A percentile compares a stretch with the other conserved stretches of the same genome.
Evolutionary conservation across 92 coral and sea anemone genomes (phyloP).

Genomic region (Meandrina meandrites): DNA sequence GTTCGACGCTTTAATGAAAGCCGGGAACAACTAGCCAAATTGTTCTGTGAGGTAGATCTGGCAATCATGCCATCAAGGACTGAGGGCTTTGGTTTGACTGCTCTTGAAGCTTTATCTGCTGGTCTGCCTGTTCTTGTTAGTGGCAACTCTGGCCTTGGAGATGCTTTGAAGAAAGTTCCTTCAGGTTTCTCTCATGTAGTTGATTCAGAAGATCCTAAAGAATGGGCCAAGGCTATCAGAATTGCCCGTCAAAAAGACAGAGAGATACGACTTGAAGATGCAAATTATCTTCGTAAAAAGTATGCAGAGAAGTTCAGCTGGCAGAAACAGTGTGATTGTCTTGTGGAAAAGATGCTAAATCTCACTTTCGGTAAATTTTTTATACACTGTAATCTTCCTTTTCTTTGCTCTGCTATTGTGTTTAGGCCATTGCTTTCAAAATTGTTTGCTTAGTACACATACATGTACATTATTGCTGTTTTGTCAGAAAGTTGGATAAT

Average conservation of each 20-base stretch:
- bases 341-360: neutral
- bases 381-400: too few species aligned
- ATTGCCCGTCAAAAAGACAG: neutral
- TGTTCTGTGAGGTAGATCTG: conserved; percentile 2
- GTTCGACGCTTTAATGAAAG: neutral
- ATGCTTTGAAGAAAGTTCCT: neutral
- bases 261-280: neutral
- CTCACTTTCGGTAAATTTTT: neutral
- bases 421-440: too few species aligned
- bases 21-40: neutral
- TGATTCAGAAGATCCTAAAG: neutral
- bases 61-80: conserved; percentile 10
- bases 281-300: neutral
- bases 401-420: too few species aligned
- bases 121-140: neutral
- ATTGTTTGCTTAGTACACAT: too few species aligned
- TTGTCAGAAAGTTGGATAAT: too few species aligned
- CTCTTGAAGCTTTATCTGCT: conserved; percentile 3
- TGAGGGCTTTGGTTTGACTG: neutral
- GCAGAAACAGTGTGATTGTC: neutral
- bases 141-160: conserved; percentile 5
- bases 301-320: neutral
- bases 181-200: neutral
- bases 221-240: neutral
- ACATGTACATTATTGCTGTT: too few species aligned